phyloP scores from a whole-genome alignment of 2,888 invertebrate genomes.

The Xestia c-nigrum region DNA sequence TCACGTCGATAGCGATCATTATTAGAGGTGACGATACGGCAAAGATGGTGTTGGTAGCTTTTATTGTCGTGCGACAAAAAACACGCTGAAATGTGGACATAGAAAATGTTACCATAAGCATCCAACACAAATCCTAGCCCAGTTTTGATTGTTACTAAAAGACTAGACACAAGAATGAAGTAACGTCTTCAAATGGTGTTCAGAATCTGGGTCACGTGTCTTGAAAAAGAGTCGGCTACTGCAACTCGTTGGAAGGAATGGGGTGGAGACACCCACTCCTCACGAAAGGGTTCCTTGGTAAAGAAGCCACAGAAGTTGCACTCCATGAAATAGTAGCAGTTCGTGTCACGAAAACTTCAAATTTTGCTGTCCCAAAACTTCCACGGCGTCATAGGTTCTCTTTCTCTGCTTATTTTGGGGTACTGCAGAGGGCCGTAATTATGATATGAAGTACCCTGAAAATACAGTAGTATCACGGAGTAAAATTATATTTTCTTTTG shows the following conservation, averaged over 20 bases:
- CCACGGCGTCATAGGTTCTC: not conserved
- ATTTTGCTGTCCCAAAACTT: not conserved
- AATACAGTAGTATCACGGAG: not conserved
- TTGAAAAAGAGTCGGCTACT: conserved; percentile 51
- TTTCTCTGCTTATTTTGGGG: not conserved
- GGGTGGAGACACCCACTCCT: conserved; percentile 37
- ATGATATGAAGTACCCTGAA: not conserved
- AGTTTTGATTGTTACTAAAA: conserved; percentile 41
- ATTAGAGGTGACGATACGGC: not conserved
- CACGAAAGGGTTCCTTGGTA: not conserved
- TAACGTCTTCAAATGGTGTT: conserved; percentile 34
- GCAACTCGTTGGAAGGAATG: conserved; percentile 43
- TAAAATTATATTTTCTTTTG: not conserved
- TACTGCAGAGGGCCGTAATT: not conserved
- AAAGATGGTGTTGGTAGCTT: not conserved
- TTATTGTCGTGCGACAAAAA: not conserved
- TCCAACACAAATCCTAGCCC: conserved; percentile 25
- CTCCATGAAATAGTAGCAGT: not conserved
- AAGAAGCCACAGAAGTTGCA: not conserved
- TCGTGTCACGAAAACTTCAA: not conserved
- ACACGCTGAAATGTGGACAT: not conserved
- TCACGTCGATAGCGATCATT: not conserved
- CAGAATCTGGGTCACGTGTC: conserved; percentile 59
- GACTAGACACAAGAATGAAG: conserved; percentile 50
- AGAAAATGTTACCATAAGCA: conserved; percentile 9